Conservation (phyloP, 2,797 vertebrate genomes). For the Otus scops region DNA sequence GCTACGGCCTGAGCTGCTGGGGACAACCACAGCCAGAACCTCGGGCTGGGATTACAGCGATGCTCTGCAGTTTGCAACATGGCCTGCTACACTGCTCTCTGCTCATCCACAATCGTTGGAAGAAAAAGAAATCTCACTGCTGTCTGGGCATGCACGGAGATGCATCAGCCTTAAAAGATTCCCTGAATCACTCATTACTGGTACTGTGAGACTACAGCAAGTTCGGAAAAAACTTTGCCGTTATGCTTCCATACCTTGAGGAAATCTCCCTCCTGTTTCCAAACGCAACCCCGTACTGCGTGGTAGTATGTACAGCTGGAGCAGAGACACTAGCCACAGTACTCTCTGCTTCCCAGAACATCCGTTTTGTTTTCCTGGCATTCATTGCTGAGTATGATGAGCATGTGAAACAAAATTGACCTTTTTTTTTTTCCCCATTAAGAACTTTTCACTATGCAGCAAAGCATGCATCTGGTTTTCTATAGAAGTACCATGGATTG, state of each 20-base stretch:
- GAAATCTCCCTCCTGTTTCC: neutral
- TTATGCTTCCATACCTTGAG: rapidly evolving
- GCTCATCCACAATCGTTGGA: neutral
- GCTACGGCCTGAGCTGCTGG: neutral
- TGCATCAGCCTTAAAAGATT: neutral
- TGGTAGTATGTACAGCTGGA: rapidly evolving
- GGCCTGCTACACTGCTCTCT: neutral
- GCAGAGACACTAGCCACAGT: rapidly evolving
- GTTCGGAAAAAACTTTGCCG: neutral
- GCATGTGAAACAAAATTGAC: neutral
- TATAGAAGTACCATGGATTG: neutral
- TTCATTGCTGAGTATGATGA: neutral
- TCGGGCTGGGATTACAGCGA: rapidly evolving
- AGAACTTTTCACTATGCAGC: neutral
- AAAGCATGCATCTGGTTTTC: neutral
- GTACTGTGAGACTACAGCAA: neutral
- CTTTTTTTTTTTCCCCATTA: neutral
- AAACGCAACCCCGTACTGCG: neutral
- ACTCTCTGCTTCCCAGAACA: neutral
- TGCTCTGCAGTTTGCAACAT: neutral
- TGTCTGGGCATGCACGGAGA: neutral
- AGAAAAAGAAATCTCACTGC: neutral
- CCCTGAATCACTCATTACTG: neutral
- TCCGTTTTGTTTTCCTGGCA: neutral
- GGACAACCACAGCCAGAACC: neutral